Conservation (phyloP, 92 coral and sea anemone species). For the Porites rus region DNA sequence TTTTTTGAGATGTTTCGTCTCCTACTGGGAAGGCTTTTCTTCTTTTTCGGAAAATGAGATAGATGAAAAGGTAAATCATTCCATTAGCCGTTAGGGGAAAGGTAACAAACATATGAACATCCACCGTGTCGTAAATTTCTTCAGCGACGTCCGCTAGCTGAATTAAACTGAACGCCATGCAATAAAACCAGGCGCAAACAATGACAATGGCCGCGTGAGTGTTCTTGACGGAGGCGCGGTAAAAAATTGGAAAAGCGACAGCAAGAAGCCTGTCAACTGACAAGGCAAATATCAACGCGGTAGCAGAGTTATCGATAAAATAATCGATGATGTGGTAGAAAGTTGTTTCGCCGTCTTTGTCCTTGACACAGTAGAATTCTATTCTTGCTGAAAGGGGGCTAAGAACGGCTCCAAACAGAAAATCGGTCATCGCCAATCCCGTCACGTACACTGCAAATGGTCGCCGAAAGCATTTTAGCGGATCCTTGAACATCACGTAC, state of each 20-base stretch:
- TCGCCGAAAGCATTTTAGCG: constrained; percentile 52
- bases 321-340: constrained; percentile 12
- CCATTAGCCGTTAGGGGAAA: constrained; percentile 37
- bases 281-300: constrained; percentile 33
- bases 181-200: constrained; percentile 25
- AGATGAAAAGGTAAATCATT: constrained; percentile 24
- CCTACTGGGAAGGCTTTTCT: too few species aligned
- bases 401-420: constrained; percentile 46
- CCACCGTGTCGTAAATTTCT: constrained; percentile 44
- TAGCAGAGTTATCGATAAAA: constrained; percentile 51
- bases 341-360: constrained; percentile 24
- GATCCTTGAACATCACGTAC: constrained; percentile 60
- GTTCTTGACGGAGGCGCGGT: constrained; percentile 32
- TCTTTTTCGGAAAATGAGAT: background rate
- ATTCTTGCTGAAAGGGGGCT: constrained; percentile 46
- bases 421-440: constrained; percentile 51
- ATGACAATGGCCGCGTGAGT: constrained; percentile 19
- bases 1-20: constrained; percentile 1
- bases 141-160: constrained; percentile 48
- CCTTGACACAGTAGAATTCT: constrained; percentile 29
- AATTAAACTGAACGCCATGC: constrained; percentile 43
- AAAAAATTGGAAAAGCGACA: constrained; percentile 42
- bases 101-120: constrained; percentile 43
- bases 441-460: constrained; percentile 58
- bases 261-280: constrained; percentile 58